phyloP scores from a whole-genome alignment of 2,888 invertebrate genomes.

The Eucera pruinosa region DNA sequence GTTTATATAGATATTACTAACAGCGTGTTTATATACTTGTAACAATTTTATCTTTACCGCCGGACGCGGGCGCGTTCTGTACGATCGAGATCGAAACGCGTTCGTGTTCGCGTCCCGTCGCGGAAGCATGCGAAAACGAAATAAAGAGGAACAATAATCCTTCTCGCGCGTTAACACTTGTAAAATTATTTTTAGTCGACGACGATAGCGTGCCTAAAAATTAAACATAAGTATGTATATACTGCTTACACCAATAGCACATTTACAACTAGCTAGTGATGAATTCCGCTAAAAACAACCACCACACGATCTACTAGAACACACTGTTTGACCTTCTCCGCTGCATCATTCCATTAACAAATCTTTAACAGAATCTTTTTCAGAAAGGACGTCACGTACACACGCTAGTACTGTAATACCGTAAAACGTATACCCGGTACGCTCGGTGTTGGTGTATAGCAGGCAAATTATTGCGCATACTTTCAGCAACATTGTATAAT shows the following conservation, averaged over 20 bases:
- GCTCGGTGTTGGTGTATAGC: constrained; percentile 14
- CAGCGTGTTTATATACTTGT: constrained; percentile 13
- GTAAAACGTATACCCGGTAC: neutral
- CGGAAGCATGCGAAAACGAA: too few relatives aligned
- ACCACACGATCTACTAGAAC: too few relatives aligned
- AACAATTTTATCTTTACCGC: constrained; percentile 17
- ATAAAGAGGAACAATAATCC: neutral
- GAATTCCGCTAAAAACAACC: constrained; percentile 1
- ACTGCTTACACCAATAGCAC: constrained; percentile 30
- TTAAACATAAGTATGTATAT: constrained; percentile 7
- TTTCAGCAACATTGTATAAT: constrained; percentile 24
- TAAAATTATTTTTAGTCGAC: constrained; percentile 2
- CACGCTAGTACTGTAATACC: constrained; percentile 1
- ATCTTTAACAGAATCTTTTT: too few relatives aligned
- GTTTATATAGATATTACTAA: constrained; percentile 24
- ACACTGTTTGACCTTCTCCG: too few relatives aligned
- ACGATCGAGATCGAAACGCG: too few relatives aligned
- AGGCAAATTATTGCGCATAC: constrained; percentile 19
- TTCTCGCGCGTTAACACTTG: neutral
- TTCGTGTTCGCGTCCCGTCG: too few relatives aligned
- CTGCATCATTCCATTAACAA: too few relatives aligned
- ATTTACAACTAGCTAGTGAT: neutral
- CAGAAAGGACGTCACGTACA: too few relatives aligned
- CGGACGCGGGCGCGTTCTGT: too few relatives aligned
- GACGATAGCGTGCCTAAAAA: constrained; percentile 19